Base-by-base conservation (phyloP, 2,888 invertebrate species). In the Opisthograptis luteolata region DNA sequence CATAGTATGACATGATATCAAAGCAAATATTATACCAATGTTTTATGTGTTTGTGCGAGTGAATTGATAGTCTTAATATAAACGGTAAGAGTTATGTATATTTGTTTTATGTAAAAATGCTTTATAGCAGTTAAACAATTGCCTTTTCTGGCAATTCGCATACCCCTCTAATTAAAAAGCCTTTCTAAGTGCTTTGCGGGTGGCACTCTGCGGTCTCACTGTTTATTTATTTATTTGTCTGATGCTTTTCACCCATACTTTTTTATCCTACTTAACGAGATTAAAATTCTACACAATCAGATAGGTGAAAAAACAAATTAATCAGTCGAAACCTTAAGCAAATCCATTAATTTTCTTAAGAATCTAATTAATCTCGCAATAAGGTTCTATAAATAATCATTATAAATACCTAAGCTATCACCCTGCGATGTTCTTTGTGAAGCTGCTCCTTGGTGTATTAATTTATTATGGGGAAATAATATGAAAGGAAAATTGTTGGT, bases 81-180 rank as follows among this genome's bases (percentile, higher is more conserved):
- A 17, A 10, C 12, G 15, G 13, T 12, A 39, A 22, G 32, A 13
- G 13, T n/a, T n/a, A n/a, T n/a, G n/a, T n/a, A n/a, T n/a, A n/a
- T 15, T 43, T 30, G 5, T 44, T 51, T 40, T 44, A 14, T 19
- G 34, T 14, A 32, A 35, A 32, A 40, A 41, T 69, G 62, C 58
- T 58, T 53, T 64, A 69, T 25, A 61, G 61, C 61, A 67, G 76
- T 76, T 77, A 74, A 66, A 66, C 61, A 66, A 67, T 66, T 71
- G 68, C 73, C 73, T 75, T 70, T 67, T 66, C 48, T 55, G 68
- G 62, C 63, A 72, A 76, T 77, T 74, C 68, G 70, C 66, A 74
- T 70, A 67, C 61, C 60, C 61, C 55, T 71, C 60, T 75, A 78
- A 80, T 79, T 73, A 76, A 56, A 69, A 68, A 61, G 65, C 59